Evolutionary conservation across 2,888 invertebrate species (phyloP), one percentile per base, ranked within the genome.

Genomic region (Steinernema hermaphroditum): DNA sequence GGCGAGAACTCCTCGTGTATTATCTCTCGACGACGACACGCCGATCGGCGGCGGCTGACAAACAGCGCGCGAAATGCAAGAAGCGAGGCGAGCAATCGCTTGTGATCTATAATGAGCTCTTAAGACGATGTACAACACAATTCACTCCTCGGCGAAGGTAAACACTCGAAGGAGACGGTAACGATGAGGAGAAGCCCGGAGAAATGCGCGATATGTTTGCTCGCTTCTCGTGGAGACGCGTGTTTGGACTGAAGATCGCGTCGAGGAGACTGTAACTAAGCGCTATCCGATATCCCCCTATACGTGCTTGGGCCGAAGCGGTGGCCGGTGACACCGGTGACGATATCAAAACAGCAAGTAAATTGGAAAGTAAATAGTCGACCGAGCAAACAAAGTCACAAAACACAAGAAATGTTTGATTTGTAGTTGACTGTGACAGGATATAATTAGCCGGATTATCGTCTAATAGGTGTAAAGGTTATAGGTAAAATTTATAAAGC

Each of bases 11-110:
- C 32, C 29, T 62, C 62, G 62, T 32, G 62, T 62, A 62, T 62
- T 62, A 62, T 62, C 62, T 62, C 62, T 62, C 62, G 62, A 62
- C 62, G 62, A 62, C 62, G 62, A 62, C 62, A 62, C 62, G 62
- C 62, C 62, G 62, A 62, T 62, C 62, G 62, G 62, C 16, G 32
- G 16, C 62, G 62, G 62, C 16, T 6, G 16, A 32, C 32, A 62
- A 62, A 62, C 62, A 62, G 32, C 37, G 37, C 37, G 37, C 62
- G 62, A 62, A 62, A 62, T 62, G 62, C 29, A 29, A 62, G 62
- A 62, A 62, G 62, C 62, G 34, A 29, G 16, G 62, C 62, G 34
- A 62, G 16, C 32, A n/a, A 29, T 50, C 27, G 62, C 62, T 29
- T 34, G 62, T 34, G 62, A 62, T 62, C 62, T 62, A 62, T 62